Conservation (phyloP, 1,140 invertebrate species). For the Papilio xuthus region DNA sequence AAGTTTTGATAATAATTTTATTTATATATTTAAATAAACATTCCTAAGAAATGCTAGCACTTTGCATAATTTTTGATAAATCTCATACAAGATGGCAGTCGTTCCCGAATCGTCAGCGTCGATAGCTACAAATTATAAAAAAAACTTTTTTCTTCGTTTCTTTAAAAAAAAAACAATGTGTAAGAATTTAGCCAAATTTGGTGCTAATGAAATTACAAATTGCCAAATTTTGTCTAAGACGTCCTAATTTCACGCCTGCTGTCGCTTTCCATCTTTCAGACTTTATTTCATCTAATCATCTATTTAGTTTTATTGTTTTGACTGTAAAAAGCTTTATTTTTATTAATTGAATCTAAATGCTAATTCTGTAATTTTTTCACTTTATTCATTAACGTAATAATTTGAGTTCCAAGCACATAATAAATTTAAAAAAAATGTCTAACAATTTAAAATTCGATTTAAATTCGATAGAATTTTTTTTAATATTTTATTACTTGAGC, state of each 20-base stretch:
- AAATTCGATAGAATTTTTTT: background rate
- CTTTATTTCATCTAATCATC: slow-evolving; percentile 13
- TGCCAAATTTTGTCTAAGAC: slow-evolving; percentile 34
- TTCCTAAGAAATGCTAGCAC: background rate
- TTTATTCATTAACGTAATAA: slow-evolving; percentile 11
- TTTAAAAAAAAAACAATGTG: background rate
- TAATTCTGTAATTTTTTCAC: background rate
- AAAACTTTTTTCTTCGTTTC: too few species aligned
- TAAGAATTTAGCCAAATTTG: slow-evolving; percentile 36
- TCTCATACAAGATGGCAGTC: background rate
- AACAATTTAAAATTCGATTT: slow-evolving; percentile 30
- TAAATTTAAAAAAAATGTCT: slow-evolving; percentile 2
- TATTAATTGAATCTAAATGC: slow-evolving; percentile 1
- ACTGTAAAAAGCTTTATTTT: background rate
- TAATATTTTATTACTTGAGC: background rate
- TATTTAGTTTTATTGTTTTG: slow-evolving; percentile 5
- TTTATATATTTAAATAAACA: background rate
- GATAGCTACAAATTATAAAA: background rate
- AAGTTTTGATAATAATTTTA: background rate
- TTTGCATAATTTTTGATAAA: background rate
- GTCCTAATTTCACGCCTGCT: background rate
- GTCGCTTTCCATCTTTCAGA: background rate
- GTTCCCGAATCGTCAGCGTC: background rate
- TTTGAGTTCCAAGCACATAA: background rate
- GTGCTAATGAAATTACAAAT: slow-evolving; percentile 34